Evolutionary conservation across 2,888 invertebrate genomes (phyloP).

Genomic region (Rhagonycha lutea): DNA sequence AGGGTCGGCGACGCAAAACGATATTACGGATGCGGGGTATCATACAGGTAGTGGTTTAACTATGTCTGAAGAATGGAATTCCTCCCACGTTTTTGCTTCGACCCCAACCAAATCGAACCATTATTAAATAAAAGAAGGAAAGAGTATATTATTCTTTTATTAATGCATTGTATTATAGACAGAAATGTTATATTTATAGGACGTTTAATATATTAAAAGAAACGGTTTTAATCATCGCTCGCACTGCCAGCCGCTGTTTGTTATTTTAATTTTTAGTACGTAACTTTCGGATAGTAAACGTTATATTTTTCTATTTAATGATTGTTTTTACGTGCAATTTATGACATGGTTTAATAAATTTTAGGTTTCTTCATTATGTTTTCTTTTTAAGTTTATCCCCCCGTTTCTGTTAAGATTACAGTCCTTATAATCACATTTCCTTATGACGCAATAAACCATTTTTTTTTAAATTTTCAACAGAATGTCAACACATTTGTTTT

Average conservation of each 20-base stretch:
- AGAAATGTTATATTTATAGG: not conserved
- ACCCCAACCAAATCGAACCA: conserved; percentile 46
- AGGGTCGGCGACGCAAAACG: conserved; percentile 18
- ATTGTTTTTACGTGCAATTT: not conserved
- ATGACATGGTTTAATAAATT: not conserved
- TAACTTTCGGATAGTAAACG: not conserved
- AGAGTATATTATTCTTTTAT: not conserved
- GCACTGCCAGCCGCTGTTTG: not conserved
- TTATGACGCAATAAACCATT: too few species aligned
- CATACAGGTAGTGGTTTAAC: conserved; percentile 41
- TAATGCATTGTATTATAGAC: not conserved
- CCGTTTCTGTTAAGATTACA: too few species aligned
- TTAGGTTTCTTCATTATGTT: not conserved
- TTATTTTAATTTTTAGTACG: not conserved
- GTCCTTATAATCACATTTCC: too few species aligned
- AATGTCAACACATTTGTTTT: too few species aligned
- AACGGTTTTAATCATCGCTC: not conserved
- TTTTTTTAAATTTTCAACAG: too few species aligned
- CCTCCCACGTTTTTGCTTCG: conserved; percentile 46
- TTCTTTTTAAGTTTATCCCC: too few species aligned
- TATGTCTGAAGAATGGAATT: conserved; percentile 38
- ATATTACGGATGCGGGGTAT: conserved; percentile 47
- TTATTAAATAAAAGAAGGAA: not conserved
- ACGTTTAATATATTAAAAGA: not conserved
- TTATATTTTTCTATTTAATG: not conserved